Evolutionary conservation across 2,113 vertebrate species (phyloP), one percentile per base, ranked within the genome.

Genomic region (Rhynchomys soricoides): DNA sequence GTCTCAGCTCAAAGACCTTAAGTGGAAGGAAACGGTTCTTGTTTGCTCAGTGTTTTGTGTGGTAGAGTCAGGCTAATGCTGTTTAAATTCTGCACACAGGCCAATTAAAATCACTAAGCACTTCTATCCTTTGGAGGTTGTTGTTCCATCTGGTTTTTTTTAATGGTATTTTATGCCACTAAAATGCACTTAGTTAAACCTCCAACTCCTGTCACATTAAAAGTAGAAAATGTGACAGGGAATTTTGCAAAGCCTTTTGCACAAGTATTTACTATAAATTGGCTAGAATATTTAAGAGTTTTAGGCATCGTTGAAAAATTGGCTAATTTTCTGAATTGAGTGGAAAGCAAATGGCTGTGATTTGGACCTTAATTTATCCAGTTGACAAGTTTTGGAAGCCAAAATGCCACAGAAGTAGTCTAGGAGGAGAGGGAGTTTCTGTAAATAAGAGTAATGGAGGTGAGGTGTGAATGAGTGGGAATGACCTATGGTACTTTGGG

Each of bases 61-160:
- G 88, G 37, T n/a, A 74, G 94, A 82, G 74, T 92, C 95, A 94
- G 86, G 89, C 29, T 34, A 75, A 91, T 93, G 86, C 50, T 90
- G 94, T 96, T 96, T 93, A 93, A 97, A 95, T 96, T 97, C 79
- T 62, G 37, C 83, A 79, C 91, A 93, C 83, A 95, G 79, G 57
- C 94, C 91, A 96, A 96, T 97, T 97, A 96, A 96, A 97, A 96
- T 93, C 93, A 79, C 78, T 94, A 96, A 97, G 78, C 21, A n/a
- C 19, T 86, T 97, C 77, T 70, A 95, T 86, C 95, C 70, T 89
- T 92, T 34, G n/a, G 73, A 21, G 29, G 45, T 62, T 91, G 89
- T 83, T 78, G 71, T 96, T 91, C 45, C 66, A 59, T 94, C 55
- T 92, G 86, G 78, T 68, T 50, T 5, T 29, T 9, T 40, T 37